A percentile compares a stretch with the other conserved stretches of the same genome.
phyloP scores from a whole-genome alignment of 2,888 invertebrate species.

The Hypomecis atomaria region DNA sequence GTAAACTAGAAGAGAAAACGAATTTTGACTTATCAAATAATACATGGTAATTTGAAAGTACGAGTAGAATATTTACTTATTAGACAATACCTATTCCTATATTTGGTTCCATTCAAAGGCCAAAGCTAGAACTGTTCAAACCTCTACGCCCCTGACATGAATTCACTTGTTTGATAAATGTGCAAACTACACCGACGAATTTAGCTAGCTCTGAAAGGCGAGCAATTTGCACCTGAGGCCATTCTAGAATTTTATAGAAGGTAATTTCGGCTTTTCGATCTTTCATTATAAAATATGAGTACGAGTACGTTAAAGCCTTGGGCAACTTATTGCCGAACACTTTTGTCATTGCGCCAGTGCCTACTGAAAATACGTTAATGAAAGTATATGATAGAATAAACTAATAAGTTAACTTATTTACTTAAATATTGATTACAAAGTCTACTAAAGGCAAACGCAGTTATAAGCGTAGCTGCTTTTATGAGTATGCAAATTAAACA shows the following conservation, averaged over 20 bases:
- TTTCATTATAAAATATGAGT: conserved; percentile 21
- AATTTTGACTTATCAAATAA: too few species aligned
- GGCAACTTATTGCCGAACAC: conserved; percentile 25
- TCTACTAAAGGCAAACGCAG: conserved; percentile 28
- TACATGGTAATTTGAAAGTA: too few species aligned
- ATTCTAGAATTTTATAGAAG: conserved; percentile 6
- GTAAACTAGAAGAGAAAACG: too few species aligned
- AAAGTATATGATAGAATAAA: too few species aligned
- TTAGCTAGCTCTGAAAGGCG: conserved; percentile 27
- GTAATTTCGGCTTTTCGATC: conserved; percentile 12
- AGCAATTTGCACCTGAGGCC: conserved; percentile 28
- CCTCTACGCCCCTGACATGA: conserved; percentile 67
- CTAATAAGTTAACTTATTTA: too few species aligned
- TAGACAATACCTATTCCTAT: background rate
- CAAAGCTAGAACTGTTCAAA: conserved; percentile 20
- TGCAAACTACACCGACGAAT: conserved; percentile 56
- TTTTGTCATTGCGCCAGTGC: background rate
- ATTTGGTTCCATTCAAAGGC: conserved; percentile 24
- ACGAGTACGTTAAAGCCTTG: conserved; percentile 30
- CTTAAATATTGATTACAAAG: conserved; percentile 29
- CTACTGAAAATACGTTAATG: background rate
- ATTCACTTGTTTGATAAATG: conserved; percentile 64
- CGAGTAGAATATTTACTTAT: too few species aligned
- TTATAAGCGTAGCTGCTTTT: conserved; percentile 18
- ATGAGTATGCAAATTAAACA: conserved; percentile 39